These are phyloP conservation scores for Noctua comes DNA, from an alignment of 2,888 invertebrate genomes.

Conservation along the genomic window DNA sequence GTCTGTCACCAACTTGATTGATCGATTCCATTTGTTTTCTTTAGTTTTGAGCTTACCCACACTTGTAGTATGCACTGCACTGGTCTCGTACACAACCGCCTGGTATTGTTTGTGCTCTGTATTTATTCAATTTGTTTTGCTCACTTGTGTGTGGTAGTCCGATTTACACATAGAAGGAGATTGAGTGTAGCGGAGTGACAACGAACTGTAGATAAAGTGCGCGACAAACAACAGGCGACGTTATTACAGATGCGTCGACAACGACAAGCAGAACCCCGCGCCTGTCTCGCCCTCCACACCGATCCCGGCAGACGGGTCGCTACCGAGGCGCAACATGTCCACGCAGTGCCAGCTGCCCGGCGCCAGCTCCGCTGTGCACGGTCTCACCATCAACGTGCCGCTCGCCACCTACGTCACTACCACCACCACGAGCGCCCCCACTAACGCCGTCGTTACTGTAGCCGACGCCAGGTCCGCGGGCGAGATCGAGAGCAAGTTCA, in stretches of 20 bases:
- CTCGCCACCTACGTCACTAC: background rate
- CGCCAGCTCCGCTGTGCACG: background rate
- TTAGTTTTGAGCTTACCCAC: background rate
- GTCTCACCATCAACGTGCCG: background rate
- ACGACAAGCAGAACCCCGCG: background rate
- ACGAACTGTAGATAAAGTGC: background rate
- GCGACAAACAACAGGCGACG: slow-evolving; percentile 15
- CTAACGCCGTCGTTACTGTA: background rate
- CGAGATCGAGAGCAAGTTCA: slow-evolving; percentile 13
- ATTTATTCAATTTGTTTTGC: background rate
- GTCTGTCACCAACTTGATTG: slow-evolving; percentile 1
- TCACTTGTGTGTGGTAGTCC: background rate
- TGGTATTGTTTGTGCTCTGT: background rate
- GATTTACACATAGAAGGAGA: background rate
- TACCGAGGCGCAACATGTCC: background rate
- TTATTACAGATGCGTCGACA: slow-evolving; percentile 25
- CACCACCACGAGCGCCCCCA: background rate
- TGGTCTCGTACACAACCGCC: background rate
- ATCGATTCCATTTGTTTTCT: background rate
- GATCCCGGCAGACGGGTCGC: background rate
- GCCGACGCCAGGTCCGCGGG: slow-evolving; percentile 18
- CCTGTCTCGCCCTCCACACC: background rate
- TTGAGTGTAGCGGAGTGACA: background rate
- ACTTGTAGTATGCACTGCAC: slow-evolving; percentile 2
- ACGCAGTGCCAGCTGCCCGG: slow-evolving; percentile 29